These are phyloP conservation scores for Zygothrica quintamaculata DNA, from an alignment of 2,888 invertebrate genomes.

Conservation along the genomic window DNA sequence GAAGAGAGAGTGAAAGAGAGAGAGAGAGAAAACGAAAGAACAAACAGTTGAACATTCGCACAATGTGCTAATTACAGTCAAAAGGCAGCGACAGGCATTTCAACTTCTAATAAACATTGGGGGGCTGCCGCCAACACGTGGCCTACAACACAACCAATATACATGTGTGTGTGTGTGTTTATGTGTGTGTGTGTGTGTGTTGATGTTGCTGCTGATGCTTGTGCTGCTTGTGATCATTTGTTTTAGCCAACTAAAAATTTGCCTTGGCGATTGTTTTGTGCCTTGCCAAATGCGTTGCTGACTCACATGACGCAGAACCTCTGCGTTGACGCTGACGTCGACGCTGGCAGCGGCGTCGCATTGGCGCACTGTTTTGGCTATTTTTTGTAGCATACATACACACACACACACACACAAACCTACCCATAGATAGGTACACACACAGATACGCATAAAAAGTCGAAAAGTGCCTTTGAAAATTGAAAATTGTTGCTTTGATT, in stretches of 20 bases:
- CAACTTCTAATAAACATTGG: constrained; percentile 61
- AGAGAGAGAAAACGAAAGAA: constrained; percentile 35
- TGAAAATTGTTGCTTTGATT: no score
- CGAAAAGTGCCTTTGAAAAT: constrained; percentile 70
- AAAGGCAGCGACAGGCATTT: constrained; percentile 66
- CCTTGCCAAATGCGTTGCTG: constrained; percentile 76
- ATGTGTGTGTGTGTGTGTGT: constrained; percentile 27
- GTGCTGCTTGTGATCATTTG: constrained; percentile 52
- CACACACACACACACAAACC: constrained; percentile 16
- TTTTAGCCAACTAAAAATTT: constrained; percentile 58
- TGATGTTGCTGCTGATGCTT: constrained; percentile 24
- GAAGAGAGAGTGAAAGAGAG: no score
- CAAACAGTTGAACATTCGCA: constrained; percentile 42
- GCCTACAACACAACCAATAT: constrained; percentile 25
- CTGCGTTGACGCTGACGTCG: constrained; percentile 15
- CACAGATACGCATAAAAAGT: constrained; percentile 18
- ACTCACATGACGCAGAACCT: constrained; percentile 80
- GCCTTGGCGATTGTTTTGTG: constrained; percentile 56
- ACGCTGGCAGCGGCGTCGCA: constrained; percentile 56
- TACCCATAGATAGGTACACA: no score
- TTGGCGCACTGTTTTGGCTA: constrained; percentile 60
- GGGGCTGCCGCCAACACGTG: constrained; percentile 52
- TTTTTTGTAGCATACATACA: constrained; percentile 41
- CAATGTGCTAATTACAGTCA: constrained; percentile 78
- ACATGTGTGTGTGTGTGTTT: constrained; percentile 13